phyloP scores from a whole-genome alignment of 2,888 invertebrate species.

The Scrobipalpa atriplicella region DNA sequence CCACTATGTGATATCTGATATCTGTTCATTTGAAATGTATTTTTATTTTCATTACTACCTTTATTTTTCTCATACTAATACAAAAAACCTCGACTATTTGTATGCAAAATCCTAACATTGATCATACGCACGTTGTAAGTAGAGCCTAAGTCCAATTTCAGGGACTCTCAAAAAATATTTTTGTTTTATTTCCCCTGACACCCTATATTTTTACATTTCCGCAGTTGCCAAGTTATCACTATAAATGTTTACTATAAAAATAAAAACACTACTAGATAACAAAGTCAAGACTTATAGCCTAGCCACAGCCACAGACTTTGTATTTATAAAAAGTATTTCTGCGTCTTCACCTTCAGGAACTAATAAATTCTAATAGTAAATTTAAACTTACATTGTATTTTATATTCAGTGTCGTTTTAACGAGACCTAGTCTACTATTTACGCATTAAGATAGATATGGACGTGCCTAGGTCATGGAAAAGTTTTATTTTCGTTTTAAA shows the following conservation, averaged over 20 bases:
- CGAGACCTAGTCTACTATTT: background rate
- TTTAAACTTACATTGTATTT: background rate
- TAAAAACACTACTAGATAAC: background rate
- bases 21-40: no score
- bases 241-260: conserved; percentile 1
- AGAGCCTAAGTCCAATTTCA: no score
- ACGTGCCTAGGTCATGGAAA: conserved; percentile 15
- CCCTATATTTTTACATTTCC: no score
- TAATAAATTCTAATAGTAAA: background rate
- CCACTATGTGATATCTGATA: no score
- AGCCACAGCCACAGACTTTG: background rate
- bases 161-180: no score
- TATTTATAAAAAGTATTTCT: background rate
- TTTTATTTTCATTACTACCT: no score
- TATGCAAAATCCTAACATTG: no score
- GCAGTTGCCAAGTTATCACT: background rate
- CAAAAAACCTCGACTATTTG: no score
- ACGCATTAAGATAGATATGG: background rate
- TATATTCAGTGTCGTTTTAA: background rate
- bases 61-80: no score
- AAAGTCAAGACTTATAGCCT: background rate
- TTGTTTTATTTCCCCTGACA: no score
- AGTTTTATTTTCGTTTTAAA: background rate
- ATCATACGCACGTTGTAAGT: no score
- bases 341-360: conserved; percentile 1